Percentiles rank a stretch among this genome's conserved stretches.
Evolutionary conservation across 2,888 invertebrate genomes (phyloP).

Genomic region (Drosophila atripex): DNA sequence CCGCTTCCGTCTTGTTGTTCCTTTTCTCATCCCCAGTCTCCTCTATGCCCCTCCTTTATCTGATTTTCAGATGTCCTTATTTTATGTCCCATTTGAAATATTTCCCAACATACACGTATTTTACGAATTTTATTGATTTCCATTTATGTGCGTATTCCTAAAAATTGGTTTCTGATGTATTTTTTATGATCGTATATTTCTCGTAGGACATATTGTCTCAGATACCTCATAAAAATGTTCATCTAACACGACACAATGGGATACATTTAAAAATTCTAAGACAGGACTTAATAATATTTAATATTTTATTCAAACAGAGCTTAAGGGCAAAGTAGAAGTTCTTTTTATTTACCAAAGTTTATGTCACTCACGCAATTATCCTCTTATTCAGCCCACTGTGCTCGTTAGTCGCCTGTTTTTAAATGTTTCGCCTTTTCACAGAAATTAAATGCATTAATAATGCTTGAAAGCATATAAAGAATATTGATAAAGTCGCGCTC

Average conservation of each 20-base stretch:
- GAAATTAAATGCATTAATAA: constrained; percentile 75
- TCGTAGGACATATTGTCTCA: constrained; percentile 59
- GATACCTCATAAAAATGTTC: constrained; percentile 44
- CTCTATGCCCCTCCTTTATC: background rate
- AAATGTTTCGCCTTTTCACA: constrained; percentile 60
- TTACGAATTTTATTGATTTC: constrained; percentile 73
- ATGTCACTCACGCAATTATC: background rate
- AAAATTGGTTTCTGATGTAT: constrained; percentile 72
- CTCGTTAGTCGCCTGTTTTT: constrained; percentile 25
- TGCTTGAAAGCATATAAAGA: constrained; percentile 61
- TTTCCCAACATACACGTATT: constrained; percentile 36
- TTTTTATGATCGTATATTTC: constrained; percentile 66
- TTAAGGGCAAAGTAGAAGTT: background rate
- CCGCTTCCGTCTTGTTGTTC: constrained; percentile 50
- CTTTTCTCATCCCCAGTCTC: constrained; percentile 1
- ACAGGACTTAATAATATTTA: too few relatives aligned
- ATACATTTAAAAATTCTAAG: background rate
- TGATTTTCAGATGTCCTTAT: constrained; percentile 11
- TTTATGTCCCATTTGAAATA: constrained; percentile 46
- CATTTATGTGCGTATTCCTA: constrained; percentile 64
- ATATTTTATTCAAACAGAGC: background rate
- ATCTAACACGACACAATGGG: constrained; percentile 23
- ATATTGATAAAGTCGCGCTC: constrained; percentile 63
- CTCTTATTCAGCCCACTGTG: constrained; percentile 21
- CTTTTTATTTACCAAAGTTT: too few relatives aligned